A percentile compares a stretch with the other conserved stretches of the same genome.
Conservation (phyloP, 2,113 vertebrate species). For the Chionomys nivalis region DNA sequence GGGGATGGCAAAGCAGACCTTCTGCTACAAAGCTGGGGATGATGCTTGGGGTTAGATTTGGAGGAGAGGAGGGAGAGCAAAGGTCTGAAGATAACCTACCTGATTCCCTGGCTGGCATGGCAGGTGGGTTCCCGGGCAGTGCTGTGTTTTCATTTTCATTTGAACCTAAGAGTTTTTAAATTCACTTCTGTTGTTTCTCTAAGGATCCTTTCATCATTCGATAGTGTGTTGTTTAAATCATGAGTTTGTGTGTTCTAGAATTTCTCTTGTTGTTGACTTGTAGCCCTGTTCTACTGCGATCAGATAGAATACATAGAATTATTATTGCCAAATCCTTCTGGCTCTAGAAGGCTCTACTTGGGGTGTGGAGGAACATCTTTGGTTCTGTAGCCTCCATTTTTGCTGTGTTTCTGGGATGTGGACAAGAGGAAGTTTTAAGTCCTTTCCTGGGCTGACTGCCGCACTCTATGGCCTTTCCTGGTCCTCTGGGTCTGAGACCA, state of each 20-base stretch:
- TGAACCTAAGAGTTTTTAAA: background rate
- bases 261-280: background rate
- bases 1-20: too few species aligned
- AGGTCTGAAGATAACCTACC: background rate
- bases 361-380: background rate
- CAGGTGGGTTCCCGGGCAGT: too few species aligned
- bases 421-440: background rate
- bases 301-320: background rate
- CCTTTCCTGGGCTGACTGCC: background rate
- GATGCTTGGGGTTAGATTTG: too few species aligned
- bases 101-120: background rate
- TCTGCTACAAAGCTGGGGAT: too few species aligned
- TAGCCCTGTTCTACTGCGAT: background rate
- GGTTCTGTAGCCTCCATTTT: background rate
- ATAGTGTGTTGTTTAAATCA: background rate
- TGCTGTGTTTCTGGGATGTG: background rate
- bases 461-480: background rate
- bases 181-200: background rate
- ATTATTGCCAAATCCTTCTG: background rate
- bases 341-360: background rate
- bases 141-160: background rate
- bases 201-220: background rate
- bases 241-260: background rate
- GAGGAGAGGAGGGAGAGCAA: too few species aligned
- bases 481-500: background rate